phyloP scores from a whole-genome alignment of 1,140 invertebrate species.

The Orchestia grillus region DNA sequence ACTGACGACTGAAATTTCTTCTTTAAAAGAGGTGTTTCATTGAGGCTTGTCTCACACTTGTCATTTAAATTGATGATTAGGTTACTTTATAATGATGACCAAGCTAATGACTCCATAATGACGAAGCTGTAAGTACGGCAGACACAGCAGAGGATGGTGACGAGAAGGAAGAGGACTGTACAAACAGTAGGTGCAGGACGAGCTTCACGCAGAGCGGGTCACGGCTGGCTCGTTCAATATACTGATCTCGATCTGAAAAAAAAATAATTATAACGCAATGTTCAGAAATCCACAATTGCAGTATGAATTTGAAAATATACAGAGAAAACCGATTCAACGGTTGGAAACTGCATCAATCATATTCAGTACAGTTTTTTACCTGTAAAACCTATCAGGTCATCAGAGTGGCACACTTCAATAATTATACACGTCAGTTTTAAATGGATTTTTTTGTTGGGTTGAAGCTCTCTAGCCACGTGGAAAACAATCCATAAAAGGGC shows the following conservation, averaged over 20 bases:
- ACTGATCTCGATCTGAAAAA: conserved; percentile 70
- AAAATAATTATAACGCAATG: conserved; percentile 56
- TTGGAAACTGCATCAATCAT: no score
- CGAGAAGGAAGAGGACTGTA: neutral
- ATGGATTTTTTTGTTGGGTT: no score
- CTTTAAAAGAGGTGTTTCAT: neutral
- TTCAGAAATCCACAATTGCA: neutral
- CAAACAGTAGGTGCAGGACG: neutral
- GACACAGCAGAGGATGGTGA: neutral
- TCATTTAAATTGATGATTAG: neutral
- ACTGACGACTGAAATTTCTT: neutral
- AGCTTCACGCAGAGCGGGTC: conserved; percentile 63
- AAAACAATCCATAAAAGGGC: no score
- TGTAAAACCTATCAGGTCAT: no score
- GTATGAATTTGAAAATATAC: neutral
- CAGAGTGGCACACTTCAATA: no score
- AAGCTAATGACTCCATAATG: no score
- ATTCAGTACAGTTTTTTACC: no score
- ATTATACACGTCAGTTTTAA: no score
- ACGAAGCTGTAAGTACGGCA: neutral
- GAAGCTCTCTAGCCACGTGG: no score
- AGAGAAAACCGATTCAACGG: no score
- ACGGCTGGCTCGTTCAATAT: conserved; percentile 69
- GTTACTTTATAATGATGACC: neutral
- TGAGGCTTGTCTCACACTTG: neutral